Evolutionary conservation across 1,140 invertebrate genomes (phyloP), one percentile per base, ranked within the genome.

Genomic region (Amyelois transitella): DNA sequence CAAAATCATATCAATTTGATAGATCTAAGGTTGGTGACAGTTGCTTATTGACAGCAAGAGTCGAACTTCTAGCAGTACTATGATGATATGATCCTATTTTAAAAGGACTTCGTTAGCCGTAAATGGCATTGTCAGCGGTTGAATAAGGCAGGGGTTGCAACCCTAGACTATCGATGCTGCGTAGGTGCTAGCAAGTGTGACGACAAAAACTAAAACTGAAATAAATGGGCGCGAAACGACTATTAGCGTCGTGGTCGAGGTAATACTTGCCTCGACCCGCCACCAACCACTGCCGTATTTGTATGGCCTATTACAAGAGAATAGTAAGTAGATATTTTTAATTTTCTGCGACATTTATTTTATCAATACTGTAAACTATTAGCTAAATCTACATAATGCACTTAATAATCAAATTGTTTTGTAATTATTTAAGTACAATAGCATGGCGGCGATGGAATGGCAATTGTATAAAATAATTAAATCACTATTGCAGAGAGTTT

Each of bases 141-240:
- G 32, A 2, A 38, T 38, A 38, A 38, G 32, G 32, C 43, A 48
- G 14, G 45, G 45, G 45, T 20, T 48, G 45, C 68, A 77, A 58
- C 75, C 78, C 74, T 78, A 68, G 28, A 48, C 43, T 58, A 60
- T 62, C 50, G 60, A 66, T 62, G 69, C 69, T 67, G 68, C 66
- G 70, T 75, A 79, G 75, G 76, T 71, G 72, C 66, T 69, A 70
- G 65, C 61, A 69, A 71, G 55, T 72, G 68, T 77, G 64, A 70
- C 62, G 69, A 72, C 58, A 80, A 79, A 83, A 81, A 75, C 62
- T 72, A 68, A 81, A 75, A 77, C 60, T 72, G 68, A 76, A 79
- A 77, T 76, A 81, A 80, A 74, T 72, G 51, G 59, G 60, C 62
- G 62, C 57, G 66, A 72, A 75, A 75, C 66, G 72, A 60, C 69